These are phyloP conservation scores for Platycercus adscitus DNA, from an alignment of 2,113 vertebrate species.

Conservation along the genomic window DNA sequence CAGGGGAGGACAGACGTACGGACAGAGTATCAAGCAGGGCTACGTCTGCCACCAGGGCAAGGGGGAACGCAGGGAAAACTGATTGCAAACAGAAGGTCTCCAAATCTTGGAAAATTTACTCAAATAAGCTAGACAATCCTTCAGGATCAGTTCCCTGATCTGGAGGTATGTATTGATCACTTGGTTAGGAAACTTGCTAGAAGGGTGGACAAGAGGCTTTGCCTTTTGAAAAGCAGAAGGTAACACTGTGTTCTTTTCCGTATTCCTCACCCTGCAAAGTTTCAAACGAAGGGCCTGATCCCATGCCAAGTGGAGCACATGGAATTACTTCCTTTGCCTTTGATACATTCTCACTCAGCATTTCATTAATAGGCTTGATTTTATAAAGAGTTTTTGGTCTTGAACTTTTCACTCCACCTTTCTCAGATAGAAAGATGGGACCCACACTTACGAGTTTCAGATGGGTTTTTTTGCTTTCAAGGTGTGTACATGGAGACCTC, in stretches of 20 bases:
- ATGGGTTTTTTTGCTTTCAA: constrained; percentile 60
- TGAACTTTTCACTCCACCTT: constrained; percentile 65
- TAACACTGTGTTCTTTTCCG: constrained; percentile 1
- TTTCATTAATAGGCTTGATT: constrained; percentile 53
- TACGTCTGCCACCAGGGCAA: not conserved
- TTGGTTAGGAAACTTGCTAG: not conserved
- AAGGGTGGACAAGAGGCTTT: not conserved
- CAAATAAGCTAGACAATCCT: not conserved
- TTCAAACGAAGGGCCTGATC: constrained; percentile 23
- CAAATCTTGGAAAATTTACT: not conserved
- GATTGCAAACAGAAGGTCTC: not conserved
- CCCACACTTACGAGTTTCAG: constrained; percentile 42
- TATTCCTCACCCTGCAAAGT: constrained; percentile 17
- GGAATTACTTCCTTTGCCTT: constrained; percentile 64
- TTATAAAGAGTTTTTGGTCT: constrained; percentile 28
- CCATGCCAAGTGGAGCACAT: constrained; percentile 55
- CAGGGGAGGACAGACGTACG: not conserved
- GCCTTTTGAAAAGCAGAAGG: constrained; percentile 1
- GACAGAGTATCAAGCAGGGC: not conserved
- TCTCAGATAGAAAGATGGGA: constrained; percentile 35
- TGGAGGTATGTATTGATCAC: not conserved
- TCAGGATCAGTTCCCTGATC: not conserved
- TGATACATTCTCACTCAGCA: constrained; percentile 56
- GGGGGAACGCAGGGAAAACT: not conserved
- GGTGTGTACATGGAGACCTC: not conserved